Evolutionary conservation across 2,888 invertebrate species (phyloP).

Genomic region (Drosophila birchii): DNA sequence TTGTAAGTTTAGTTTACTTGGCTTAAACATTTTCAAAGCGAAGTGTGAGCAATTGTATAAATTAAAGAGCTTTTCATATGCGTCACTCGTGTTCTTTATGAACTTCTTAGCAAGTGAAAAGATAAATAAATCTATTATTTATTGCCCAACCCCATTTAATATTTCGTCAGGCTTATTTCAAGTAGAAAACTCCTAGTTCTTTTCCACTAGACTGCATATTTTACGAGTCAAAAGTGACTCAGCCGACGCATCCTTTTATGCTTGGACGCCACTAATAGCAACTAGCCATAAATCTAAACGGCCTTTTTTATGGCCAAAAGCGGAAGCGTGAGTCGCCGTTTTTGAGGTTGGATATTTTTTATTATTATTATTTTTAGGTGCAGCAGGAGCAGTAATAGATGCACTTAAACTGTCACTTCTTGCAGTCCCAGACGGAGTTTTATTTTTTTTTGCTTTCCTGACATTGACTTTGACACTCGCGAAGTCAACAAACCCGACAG

Average conservation of each 20-base stretch:
- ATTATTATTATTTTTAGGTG: no score
- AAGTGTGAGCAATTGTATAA: background rate
- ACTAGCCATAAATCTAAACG: slow-evolving; percentile 28
- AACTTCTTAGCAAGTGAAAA: background rate
- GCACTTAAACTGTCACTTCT: slow-evolving; percentile 45
- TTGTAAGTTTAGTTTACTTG: background rate
- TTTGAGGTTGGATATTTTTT: slow-evolving; percentile 16
- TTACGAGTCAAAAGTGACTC: slow-evolving; percentile 31
- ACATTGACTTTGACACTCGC: slow-evolving; percentile 55
- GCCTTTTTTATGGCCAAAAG: slow-evolving; percentile 35
- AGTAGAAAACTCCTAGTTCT: background rate
- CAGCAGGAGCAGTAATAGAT: slow-evolving; percentile 20
- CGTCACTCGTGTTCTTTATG: background rate
- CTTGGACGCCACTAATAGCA: slow-evolving; percentile 16
- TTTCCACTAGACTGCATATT: background rate
- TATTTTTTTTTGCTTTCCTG: slow-evolving; percentile 10
- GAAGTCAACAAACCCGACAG: slow-evolving; percentile 43
- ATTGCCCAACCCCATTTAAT: background rate
- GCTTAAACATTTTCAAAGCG: background rate
- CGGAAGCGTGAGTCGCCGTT: slow-evolving; percentile 34
- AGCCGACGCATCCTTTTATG: slow-evolving; percentile 35
- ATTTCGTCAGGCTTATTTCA: background rate
- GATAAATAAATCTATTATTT: no score
- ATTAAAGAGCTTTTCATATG: background rate
- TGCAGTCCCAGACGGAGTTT: slow-evolving; percentile 12